phyloP scores from a whole-genome alignment of 1,140 invertebrate species.

The Cyclina sinensis region DNA sequence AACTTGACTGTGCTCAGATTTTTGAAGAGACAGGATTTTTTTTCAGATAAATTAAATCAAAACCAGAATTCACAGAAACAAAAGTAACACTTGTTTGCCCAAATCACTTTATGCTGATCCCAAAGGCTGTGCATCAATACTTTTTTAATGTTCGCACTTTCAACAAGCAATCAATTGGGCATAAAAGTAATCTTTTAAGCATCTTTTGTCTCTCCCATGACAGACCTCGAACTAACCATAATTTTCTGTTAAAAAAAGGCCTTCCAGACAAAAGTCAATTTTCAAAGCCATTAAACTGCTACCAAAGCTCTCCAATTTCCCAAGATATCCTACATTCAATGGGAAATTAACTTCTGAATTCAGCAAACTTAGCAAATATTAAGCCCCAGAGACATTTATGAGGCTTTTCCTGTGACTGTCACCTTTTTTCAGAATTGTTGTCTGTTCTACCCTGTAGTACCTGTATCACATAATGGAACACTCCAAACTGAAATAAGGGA shows the following conservation, averaged over 20 bases:
- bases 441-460: too few relatives aligned
- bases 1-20: too few relatives aligned
- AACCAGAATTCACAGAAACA: too few relatives aligned
- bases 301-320: constrained; percentile 13
- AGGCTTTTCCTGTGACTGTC: neutral
- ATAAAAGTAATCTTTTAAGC: neutral
- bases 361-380: constrained; percentile 7
- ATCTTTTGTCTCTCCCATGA: neutral
- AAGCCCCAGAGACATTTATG: constrained; percentile 5
- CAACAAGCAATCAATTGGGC: neutral
- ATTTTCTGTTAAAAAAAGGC: neutral
- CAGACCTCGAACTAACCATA: neutral
- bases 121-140: too few relatives aligned
- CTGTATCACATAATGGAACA: too few relatives aligned
- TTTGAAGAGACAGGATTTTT: too few relatives aligned
- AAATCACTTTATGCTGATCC: too few relatives aligned
- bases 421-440: too few relatives aligned
- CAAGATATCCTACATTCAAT: constrained; percentile 6
- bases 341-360: constrained; percentile 42
- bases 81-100: too few relatives aligned
- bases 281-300: constrained; percentile 43
- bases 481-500: too few relatives aligned
- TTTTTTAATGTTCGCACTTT: too few relatives aligned
- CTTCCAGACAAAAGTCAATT: constrained; percentile 2
- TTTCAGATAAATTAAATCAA: too few relatives aligned